phyloP scores from a whole-genome alignment of 1,140 invertebrate genomes.

The Zaprionus kolodkinae region DNA sequence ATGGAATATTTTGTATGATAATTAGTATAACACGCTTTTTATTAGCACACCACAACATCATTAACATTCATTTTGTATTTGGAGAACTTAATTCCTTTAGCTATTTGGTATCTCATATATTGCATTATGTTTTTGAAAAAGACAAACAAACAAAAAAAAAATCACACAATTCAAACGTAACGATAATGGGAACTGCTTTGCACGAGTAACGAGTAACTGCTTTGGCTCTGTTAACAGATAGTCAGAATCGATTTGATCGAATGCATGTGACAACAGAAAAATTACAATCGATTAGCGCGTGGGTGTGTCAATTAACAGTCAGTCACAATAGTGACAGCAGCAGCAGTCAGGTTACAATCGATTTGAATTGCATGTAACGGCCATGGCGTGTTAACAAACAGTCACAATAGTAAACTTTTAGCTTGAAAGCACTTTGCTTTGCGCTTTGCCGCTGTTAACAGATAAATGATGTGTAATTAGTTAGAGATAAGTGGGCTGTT shows the following conservation, averaged over 20 bases:
- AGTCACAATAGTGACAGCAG: too few relatives aligned
- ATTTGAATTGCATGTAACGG: too few relatives aligned
- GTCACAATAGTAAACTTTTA: background rate
- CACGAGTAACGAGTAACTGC: background rate
- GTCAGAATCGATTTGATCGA: background rate
- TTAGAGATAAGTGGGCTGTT: too few relatives aligned
- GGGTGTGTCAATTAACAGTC: background rate
- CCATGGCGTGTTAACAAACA: background rate
- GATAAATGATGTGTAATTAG: background rate
- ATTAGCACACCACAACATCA: background rate
- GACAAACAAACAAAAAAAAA: conserved; percentile 1
- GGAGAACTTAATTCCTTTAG: background rate
- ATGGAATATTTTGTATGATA: conserved; percentile 17
- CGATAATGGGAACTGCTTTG: background rate
- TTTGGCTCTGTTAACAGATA: background rate
- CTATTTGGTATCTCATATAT: background rate
- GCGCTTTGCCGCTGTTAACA: background rate
- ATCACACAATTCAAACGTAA: background rate
- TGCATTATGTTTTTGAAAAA: conserved; percentile 1
- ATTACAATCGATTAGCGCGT: background rate
- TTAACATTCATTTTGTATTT: conserved; percentile 6
- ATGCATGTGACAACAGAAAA: background rate
- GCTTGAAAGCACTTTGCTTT: background rate
- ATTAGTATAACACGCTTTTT: conserved; percentile 11
- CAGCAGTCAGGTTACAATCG: background rate